Conservation (phyloP, 2,888 invertebrate genomes). For the Torymus auratus region DNA sequence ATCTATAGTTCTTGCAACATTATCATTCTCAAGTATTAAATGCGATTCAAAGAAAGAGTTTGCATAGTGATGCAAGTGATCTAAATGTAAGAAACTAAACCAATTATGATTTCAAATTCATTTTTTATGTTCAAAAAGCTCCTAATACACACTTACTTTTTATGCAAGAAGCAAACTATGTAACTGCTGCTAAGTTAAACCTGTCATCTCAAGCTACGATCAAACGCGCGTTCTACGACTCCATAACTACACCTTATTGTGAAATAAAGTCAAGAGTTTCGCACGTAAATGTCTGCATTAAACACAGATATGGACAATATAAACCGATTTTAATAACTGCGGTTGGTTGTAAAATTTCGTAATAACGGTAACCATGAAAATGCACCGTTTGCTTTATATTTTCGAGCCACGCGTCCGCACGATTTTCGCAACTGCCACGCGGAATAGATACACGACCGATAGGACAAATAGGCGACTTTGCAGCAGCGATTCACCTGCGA, state of each 20-base stretch:
- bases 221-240: not conserved
- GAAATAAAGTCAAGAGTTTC: constrained; percentile 48
- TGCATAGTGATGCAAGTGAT: too few relatives aligned
- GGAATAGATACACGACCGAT: constrained; percentile 47
- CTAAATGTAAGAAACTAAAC: too few relatives aligned
- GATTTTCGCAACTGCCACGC: constrained; percentile 44
- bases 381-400: constrained; percentile 21
- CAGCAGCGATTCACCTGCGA: constrained; percentile 47
- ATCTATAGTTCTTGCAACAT: too few relatives aligned
- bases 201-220: constrained; percentile 21
- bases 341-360: constrained; percentile 42
- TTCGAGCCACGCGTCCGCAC: not conserved
- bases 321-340: constrained; percentile 33
- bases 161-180: not conserved
- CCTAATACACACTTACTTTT: too few relatives aligned
- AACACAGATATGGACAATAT: constrained; percentile 53
- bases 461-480: constrained; percentile 51
- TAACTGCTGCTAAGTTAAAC: constrained; percentile 8
- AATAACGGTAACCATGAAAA: constrained; percentile 47
- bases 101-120: too few relatives aligned
- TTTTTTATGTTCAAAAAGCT: too few relatives aligned
- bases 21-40: too few relatives aligned
- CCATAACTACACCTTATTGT: constrained; percentile 15
- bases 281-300: constrained; percentile 42
- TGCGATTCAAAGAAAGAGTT: too few relatives aligned